Conservation (phyloP, 2,113 vertebrate species). For the Helogale parvula region DNA sequence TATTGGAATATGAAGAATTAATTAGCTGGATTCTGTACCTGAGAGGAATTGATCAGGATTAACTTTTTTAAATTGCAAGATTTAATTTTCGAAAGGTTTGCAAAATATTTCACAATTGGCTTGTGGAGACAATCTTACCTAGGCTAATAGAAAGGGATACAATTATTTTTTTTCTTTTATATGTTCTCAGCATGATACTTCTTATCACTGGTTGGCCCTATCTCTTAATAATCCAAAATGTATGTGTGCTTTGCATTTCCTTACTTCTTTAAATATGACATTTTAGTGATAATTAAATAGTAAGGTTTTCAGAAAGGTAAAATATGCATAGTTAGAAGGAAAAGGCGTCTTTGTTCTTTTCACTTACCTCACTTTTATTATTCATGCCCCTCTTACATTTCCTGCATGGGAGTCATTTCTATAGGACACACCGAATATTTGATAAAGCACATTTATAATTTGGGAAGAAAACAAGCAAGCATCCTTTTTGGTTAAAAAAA, state of each 20-base stretch:
- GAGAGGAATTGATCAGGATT: neutral
- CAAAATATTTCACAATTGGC: constrained; percentile 14
- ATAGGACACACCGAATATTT: neutral
- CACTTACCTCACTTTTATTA: constrained; percentile 7
- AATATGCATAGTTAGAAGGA: neutral
- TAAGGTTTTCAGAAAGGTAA: constrained; percentile 38
- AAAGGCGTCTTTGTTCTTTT: constrained; percentile 18
- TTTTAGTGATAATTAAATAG: constrained; percentile 45
- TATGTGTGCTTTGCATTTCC: neutral
- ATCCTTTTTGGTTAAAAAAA: neutral
- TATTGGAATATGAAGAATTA: neutral
- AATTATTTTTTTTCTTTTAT: neutral
- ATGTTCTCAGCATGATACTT: neutral
- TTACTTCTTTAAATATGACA: constrained; percentile 21
- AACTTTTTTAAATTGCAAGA: neutral
- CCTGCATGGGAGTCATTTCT: neutral
- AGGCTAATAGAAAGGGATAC: neutral
- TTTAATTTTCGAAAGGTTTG: constrained; percentile 33
- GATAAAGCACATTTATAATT: neutral
- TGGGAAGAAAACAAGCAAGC: constrained; percentile 29
- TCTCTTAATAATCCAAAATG: neutral
- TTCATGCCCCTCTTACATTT: neutral
- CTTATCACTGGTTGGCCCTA: neutral
- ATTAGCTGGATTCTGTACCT: neutral
- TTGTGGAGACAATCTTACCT: neutral